Conservation (phyloP, 30 jellyfish, hydroid and myxozoan genomes). For the Clytia hemisphaerica region DNA sequence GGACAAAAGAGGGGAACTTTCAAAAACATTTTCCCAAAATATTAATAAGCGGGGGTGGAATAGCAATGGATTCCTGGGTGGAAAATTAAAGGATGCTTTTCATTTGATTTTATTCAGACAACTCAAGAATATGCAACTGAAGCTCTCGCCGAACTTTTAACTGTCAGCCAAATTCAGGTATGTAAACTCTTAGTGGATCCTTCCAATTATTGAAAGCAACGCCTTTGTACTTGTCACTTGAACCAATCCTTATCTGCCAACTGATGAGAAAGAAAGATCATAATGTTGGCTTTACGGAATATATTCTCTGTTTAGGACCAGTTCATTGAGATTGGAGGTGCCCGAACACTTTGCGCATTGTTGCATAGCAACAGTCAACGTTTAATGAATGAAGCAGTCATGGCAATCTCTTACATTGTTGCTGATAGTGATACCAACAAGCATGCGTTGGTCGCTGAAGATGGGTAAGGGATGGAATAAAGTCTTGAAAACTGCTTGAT, state of each 20-base stretch:
- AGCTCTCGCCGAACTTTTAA: conserved; percentile 83
- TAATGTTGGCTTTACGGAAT: no score
- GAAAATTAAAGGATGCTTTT: no score
- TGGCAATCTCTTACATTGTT: conserved; percentile 90
- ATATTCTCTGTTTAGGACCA: conserved; percentile 66
- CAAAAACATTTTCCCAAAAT: no score
- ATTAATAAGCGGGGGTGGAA: no score
- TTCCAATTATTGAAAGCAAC: no score
- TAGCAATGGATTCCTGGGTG: no score
- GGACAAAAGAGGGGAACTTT: no score
- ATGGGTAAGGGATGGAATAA: conserved; percentile 76
- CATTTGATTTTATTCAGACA: conserved; percentile 53
- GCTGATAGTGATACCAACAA: conserved; percentile 86
- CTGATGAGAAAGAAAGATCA: no score
- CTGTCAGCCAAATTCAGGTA: conserved; percentile 64
- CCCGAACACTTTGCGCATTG: conserved; percentile 84
- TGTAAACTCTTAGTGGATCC: background rate
- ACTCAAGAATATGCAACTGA: conserved; percentile 96
- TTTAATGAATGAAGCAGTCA: conserved; percentile 84
- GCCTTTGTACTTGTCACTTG: no score
- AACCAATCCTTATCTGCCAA: no score
- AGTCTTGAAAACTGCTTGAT: no score
- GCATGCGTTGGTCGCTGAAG: conserved; percentile 80
- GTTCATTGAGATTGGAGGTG: conserved; percentile 93
- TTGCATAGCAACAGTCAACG: conserved; percentile 84